Conservation (phyloP, 2,888 invertebrate genomes). For the Cyrtodaria siliqua region DNA sequence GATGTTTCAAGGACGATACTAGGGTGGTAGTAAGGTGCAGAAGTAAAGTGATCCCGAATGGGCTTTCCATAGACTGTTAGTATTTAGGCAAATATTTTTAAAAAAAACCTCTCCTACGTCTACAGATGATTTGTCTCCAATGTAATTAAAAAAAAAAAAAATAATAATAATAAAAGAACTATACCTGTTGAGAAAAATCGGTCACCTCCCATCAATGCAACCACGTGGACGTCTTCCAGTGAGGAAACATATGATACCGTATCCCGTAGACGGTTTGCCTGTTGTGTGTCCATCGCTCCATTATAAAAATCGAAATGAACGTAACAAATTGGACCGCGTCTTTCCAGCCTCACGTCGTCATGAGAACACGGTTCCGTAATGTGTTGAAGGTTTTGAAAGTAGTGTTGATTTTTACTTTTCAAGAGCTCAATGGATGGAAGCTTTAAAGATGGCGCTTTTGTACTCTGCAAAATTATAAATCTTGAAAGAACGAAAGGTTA, state of each 20-base stretch:
- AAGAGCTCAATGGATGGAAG: slow-evolving; percentile 21
- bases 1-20: too few relatives aligned
- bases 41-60: too few relatives aligned
- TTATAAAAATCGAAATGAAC: slow-evolving; percentile 60
- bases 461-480: too few relatives aligned
- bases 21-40: too few relatives aligned
- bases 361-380: slow-evolving; percentile 23
- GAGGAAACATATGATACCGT: slow-evolving; percentile 14
- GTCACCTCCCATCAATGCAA: too few relatives aligned
- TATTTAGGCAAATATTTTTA: too few relatives aligned
- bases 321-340: slow-evolving; percentile 9
- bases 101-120: too few relatives aligned
- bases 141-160: too few relatives aligned
- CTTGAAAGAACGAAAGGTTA: too few relatives aligned
- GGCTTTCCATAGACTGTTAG: too few relatives aligned
- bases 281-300: slow-evolving; percentile 49
- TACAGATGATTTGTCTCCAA: too few relatives aligned
- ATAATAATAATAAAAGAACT: too few relatives aligned
- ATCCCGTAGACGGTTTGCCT: slow-evolving; percentile 25
- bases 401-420: background rate
- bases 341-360: slow-evolving; percentile 19
- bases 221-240: slow-evolving; percentile 28
- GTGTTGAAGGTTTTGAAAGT: background rate
- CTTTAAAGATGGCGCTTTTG: slow-evolving; percentile 18
- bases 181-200: slow-evolving; percentile 55